These are phyloP conservation scores for Erebia ligea DNA, from an alignment of 2,888 invertebrate species.

Conservation along the genomic window DNA sequence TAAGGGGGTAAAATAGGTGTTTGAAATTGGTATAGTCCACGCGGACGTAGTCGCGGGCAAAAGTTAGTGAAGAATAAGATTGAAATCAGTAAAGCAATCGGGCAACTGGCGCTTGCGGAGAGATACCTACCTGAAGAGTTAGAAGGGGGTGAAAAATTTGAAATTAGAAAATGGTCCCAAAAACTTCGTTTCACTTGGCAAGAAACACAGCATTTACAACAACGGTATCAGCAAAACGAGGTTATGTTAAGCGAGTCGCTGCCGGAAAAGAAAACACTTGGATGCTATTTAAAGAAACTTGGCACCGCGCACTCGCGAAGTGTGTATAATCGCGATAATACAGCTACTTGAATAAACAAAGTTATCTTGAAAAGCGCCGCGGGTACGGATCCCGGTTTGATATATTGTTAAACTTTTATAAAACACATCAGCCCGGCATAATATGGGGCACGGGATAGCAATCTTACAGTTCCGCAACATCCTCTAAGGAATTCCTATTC, in stretches of 20 bases:
- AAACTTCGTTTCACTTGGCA: slow-evolving; percentile 14
- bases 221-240: slow-evolving; percentile 25
- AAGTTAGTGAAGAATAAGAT: no score
- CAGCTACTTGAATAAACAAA: slow-evolving; percentile 39
- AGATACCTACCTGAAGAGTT: not conserved
- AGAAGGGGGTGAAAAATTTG: not conserved
- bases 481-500: no score
- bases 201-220: slow-evolving; percentile 18
- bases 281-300: slow-evolving; percentile 38
- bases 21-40: no score
- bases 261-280: slow-evolving; percentile 34
- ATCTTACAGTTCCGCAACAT: not conserved
- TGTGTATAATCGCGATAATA: slow-evolving; percentile 37
- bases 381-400: slow-evolving; percentile 26
- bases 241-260: slow-evolving; percentile 31
- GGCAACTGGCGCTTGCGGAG: no score
- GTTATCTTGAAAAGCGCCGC: slow-evolving; percentile 31
- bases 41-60: no score
- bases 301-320: slow-evolving; percentile 31
- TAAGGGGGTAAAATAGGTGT: no score
- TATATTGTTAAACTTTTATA: slow-evolving; percentile 51
- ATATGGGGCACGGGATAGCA: slow-evolving; percentile 32
- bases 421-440: slow-evolving; percentile 54
- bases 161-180: slow-evolving; percentile 14
- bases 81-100: no score